Conservation (phyloP, 1,140 invertebrate species). For the Patella vulgata region DNA sequence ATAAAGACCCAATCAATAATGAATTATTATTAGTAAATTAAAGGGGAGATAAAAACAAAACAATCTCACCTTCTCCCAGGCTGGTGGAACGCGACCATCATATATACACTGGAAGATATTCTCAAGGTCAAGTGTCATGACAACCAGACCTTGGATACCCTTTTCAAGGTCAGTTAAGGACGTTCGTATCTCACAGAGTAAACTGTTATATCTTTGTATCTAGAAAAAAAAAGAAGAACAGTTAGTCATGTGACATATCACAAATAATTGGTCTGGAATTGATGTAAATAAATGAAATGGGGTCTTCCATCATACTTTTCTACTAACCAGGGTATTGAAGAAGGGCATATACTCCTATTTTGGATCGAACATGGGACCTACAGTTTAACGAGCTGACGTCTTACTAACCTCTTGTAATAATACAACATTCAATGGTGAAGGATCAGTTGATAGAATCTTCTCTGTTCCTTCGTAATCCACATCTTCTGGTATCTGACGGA, state of each 20-base stretch:
- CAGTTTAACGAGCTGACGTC: too few relatives aligned
- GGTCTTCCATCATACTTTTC: too few relatives aligned
- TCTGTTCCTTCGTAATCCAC: slow-evolving; percentile 82
- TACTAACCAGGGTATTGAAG: too few relatives aligned
- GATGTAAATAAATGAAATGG: background rate
- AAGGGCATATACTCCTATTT: too few relatives aligned
- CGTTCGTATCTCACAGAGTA: slow-evolving; percentile 70
- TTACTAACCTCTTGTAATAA: slow-evolving; percentile 80
- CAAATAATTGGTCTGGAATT: background rate
- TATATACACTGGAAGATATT: slow-evolving; percentile 82
- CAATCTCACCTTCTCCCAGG: slow-evolving; percentile 78
- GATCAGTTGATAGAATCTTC: slow-evolving; percentile 76
- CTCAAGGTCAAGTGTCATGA: slow-evolving; percentile 86
- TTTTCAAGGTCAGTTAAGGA: slow-evolving; percentile 77
- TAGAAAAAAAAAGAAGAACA: slow-evolving; percentile 41
- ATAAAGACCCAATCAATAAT: too few relatives aligned
- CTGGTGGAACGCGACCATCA: slow-evolving; percentile 79
- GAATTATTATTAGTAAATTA: too few relatives aligned
- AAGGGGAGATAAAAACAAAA: too few relatives aligned
- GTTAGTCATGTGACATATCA: too few relatives aligned
- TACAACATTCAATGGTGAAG: slow-evolving; percentile 82
- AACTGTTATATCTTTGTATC: slow-evolving; percentile 73
- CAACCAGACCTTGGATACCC: slow-evolving; percentile 82
- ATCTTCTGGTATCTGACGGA: slow-evolving; percentile 75
- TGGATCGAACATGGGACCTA: too few relatives aligned